Conservation (phyloP, 2,113 vertebrate species). For the Serinus canaria region DNA sequence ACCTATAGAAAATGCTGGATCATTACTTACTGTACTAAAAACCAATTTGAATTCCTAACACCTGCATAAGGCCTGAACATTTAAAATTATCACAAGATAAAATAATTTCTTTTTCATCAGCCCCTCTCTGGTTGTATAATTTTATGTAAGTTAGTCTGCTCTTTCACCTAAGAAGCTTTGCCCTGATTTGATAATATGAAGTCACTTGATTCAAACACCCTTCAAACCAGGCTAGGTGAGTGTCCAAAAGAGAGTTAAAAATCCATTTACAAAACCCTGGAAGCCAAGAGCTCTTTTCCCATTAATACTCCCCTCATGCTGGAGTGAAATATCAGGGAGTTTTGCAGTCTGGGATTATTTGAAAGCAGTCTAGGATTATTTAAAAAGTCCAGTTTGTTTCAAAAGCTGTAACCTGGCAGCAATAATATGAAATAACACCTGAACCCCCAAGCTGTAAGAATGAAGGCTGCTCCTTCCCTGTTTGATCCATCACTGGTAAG, state of each 20-base stretch:
- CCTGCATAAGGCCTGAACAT: neutral
- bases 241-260: neutral
- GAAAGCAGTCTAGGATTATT: neutral
- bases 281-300: neutral
- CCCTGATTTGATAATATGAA: neutral
- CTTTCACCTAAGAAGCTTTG: neutral
- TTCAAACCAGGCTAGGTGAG: neutral
- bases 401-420: neutral
- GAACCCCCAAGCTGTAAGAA: neutral
- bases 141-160: neutral
- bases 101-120: neutral
- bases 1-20: neutral
- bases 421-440: neutral
- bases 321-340: neutral
- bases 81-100: neutral
- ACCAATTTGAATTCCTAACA: neutral
- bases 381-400: neutral
- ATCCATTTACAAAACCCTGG: neutral
- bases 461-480: neutral
- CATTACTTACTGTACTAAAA: neutral
- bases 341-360: neutral
- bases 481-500: neutral
- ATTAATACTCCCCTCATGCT: fast-evolving
- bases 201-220: neutral
- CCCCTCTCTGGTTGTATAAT: neutral